These are phyloP conservation scores for Microchirus variegatus DNA, from an alignment of 2,797 vertebrate genomes.

Conservation along the genomic window DNA sequence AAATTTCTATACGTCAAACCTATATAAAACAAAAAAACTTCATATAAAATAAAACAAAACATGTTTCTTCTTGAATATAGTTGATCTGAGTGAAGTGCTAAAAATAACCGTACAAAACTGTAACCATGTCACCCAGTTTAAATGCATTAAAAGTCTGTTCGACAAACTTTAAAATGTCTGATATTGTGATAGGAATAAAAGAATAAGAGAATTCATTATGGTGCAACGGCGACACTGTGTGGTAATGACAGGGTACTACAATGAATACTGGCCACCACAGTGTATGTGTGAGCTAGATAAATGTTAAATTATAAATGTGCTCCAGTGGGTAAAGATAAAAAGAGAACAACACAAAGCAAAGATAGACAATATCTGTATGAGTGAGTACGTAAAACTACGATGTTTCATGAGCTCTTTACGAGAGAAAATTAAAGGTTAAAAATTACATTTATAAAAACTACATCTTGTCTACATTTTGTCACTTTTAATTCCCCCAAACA, in stretches of 20 bases:
- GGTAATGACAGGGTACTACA: slow-evolving; percentile 39
- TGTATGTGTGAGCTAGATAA: not conserved
- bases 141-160: no score
- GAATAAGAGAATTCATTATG: slow-evolving; percentile 9
- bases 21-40: no score
- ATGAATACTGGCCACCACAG: slow-evolving; percentile 2
- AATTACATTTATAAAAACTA: slow-evolving; percentile 9
- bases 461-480: slow-evolving; percentile 8
- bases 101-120: no score
- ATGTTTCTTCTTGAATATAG: no score
- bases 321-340: slow-evolving; percentile 13
- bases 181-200: not conserved
- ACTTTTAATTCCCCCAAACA: no score
- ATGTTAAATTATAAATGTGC: no score
- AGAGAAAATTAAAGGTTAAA: not conserved
- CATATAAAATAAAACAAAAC: no score
- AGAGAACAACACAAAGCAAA: slow-evolving; percentile 9
- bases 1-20: no score
- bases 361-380: no score
- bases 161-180: not conserved
- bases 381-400: not conserved
- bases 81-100: no score
- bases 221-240: slow-evolving; percentile 59
- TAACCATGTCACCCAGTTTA: no score
- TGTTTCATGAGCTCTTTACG: slow-evolving; percentile 3